Evolutionary conservation across 2,888 invertebrate species (phyloP), one percentile per base, ranked within the genome.

Genomic region (Pilophorus perplexus): DNA sequence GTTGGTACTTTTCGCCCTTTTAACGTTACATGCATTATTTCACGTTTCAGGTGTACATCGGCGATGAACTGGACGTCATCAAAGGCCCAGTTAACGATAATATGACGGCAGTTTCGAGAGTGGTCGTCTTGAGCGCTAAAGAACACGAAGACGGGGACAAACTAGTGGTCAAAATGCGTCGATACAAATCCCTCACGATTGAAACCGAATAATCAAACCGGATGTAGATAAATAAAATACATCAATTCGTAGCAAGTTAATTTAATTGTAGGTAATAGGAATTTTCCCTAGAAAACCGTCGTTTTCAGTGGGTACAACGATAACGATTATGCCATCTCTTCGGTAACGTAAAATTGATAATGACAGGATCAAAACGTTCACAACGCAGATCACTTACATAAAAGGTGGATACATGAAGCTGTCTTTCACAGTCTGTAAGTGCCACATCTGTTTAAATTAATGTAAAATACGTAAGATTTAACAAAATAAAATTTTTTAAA

Each of bases 21-120:
- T n/a, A 33, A 33, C 10, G 10, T 33, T 33, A 12, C 6, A 8
- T 68, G 25, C 68, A n/a, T n/a, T n/a, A n/a, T n/a, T n/a, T n/a
- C n/a, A n/a, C n/a, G n/a, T n/a, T 78, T 4, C 77, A 88, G 87
- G 78, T 87, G 0, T 75, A 77, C 71, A 71, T 81, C 67, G 89
- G 87, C 10, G 90, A 90, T 79, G 89, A 90, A 79, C 80, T 92
- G 68, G 93, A 93, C 78, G 74, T 90, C 0, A 81, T 92, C 67
- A 85, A 85, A 76, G 84, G 85, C 59, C 79, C 82, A 0, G 78
- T 82, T 8, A 91, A 90, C 78, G 80, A 86, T 6, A 80, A 85
- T 2, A 85, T 88, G 74, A 75, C 90, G 52, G 79, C 83, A 72
- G 82, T 92, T 16, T 82, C 87, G 5, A 80, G 91, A 74, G 80